Evolutionary conservation across 2,888 invertebrate species (phyloP).

Genomic region (Pheosia gnoma): DNA sequence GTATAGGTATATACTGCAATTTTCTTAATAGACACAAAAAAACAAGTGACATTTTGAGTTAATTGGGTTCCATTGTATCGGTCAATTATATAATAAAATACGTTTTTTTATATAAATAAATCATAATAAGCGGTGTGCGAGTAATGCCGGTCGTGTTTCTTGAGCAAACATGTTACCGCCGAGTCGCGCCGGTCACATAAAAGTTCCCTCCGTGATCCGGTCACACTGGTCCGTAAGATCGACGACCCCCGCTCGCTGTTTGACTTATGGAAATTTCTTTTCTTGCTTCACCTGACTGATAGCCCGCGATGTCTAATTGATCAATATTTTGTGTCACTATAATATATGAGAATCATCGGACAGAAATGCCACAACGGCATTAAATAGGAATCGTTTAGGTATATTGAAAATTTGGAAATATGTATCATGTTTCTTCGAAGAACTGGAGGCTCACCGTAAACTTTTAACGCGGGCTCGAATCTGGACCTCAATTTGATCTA

Average conservation of each 20-base stretch:
- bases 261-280: constrained; percentile 81
- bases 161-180: constrained; percentile 73
- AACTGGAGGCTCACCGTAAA: no score
- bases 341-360: constrained; percentile 25
- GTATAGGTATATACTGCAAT: not conserved
- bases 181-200: constrained; percentile 71
- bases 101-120: constrained; percentile 36
- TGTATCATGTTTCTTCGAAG: no score
- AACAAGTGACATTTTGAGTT: not conserved
- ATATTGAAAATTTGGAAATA: no score
- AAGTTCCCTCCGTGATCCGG: constrained; percentile 76
- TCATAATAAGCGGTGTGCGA: constrained; percentile 33
- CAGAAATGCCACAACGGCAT: not conserved
- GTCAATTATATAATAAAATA: constrained; percentile 16
- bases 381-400: not conserved
- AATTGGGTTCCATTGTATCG: constrained; percentile 4
- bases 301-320: constrained; percentile 55
- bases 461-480: no score
- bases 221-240: constrained; percentile 76
- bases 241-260: constrained; percentile 76
- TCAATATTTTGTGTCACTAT: constrained; percentile 42
- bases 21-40: constrained; percentile 4
- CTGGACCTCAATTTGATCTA: no score
- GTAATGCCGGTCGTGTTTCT: constrained; percentile 48
- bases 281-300: constrained; percentile 68